A percentile compares a stretch with the other conserved stretches of the same genome.
These are phyloP conservation scores for Hydrozoanthus gracilis DNA, from an alignment of 92 coral and sea anemone genomes.

Conservation along the genomic window DNA sequence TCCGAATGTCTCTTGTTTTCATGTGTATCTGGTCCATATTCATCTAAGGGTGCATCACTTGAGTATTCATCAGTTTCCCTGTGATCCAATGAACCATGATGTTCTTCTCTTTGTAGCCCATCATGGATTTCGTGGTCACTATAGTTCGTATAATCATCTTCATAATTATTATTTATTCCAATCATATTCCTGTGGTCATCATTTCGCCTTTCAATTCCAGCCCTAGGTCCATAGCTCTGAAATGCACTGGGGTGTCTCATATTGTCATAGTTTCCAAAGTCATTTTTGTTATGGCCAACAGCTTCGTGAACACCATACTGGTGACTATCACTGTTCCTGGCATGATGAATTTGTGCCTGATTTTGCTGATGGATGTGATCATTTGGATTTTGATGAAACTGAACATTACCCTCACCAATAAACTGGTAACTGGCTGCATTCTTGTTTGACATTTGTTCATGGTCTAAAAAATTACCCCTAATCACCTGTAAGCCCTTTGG, in stretches of 20 bases:
- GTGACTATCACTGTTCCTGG: constrained; percentile 9
- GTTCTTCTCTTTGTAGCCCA: constrained; percentile 25
- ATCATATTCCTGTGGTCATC: neutral
- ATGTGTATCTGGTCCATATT: neutral
- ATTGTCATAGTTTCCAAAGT: constrained; percentile 46
- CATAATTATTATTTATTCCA: neutral
- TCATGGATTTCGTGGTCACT: constrained; percentile 28
- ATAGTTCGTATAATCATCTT: neutral
- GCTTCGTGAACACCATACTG: constrained; percentile 40
- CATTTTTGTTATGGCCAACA: constrained; percentile 29
- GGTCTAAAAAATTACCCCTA: constrained; percentile 4
- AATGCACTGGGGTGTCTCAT: constrained; percentile 33
- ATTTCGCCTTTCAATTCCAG: constrained; percentile 34
- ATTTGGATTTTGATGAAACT: constrained; percentile 28
- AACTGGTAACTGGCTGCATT: constrained; percentile 36
- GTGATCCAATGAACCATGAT: constrained; percentile 24
- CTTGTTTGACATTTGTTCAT: constrained; percentile 9
- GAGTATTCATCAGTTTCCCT: neutral
- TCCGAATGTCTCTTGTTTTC: neutral
- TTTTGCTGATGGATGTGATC: constrained; percentile 14
- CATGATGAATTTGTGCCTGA: constrained; percentile 3
- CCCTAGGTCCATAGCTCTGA: constrained; percentile 13
- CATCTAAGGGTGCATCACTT: neutral
- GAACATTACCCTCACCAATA: constrained; percentile 26
- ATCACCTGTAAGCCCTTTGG: constrained; percentile 67